Evolutionary conservation across 2,888 invertebrate genomes (phyloP), one percentile per base, ranked within the genome.

Genomic region (Drosophila siamana): DNA sequence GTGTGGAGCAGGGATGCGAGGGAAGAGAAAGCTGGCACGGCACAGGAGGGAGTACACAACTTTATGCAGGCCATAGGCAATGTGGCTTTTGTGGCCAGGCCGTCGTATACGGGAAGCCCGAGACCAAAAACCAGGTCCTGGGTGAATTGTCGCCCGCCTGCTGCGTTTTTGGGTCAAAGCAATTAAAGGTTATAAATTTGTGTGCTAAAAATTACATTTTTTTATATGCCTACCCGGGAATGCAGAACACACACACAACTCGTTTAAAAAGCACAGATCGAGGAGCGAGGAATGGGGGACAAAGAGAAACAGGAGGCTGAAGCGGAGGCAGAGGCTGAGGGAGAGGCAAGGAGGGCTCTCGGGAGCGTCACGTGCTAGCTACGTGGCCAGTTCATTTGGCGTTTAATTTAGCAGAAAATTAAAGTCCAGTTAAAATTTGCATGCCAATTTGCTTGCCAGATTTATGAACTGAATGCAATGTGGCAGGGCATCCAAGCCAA

Each of bases 141-240:
- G 52, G 26, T 47, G 52, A 56, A 33, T 56, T 54, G 43, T 68
- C 68, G 47, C 67, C 46, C 62, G 64, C 70, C 76, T 78, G 87
- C 78, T 84, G 75, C 67, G 85, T 89, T 85, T 88, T 89, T 85
- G 80, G 88, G 85, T 88, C 89, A 88, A 80, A 88, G 88, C 88
- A 86, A 86, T 86, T 86, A 86, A 88, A 86, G 88, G 89, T 89
- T 86, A 89, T 86, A 86, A 89, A 89, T 89, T 89, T 85, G 57
- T 73, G 69, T 78, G 87, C 81, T 66, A 89, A 79, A 85, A 82
- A 86, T 85, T 85, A 69, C 61, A 51, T 63, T 67, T 78, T 78
- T 85, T 81, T 72, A 69, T 60, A 46, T 16, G 3, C 33, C 13
- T 19, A 19, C 51, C 19, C 30, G 51, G 5, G 1, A 19, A n/a